phyloP scores from a whole-genome alignment of 1,140 invertebrate species.

The Meloidogyne floridensis region DNA sequence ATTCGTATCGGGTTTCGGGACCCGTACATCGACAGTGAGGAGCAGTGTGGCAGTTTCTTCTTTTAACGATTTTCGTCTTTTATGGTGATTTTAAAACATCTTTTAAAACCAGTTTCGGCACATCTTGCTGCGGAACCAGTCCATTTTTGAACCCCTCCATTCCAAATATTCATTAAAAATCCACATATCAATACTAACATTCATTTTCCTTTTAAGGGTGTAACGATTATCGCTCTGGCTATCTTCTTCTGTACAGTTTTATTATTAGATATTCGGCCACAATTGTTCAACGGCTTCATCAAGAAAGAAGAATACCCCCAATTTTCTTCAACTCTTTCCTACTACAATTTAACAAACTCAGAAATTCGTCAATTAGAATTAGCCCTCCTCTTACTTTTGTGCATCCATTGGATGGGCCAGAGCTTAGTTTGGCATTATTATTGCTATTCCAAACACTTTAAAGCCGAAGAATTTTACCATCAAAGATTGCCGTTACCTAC shows the following conservation, averaged over 20 bases:
- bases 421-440: conserved; percentile 25
- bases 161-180: too few relatives aligned
- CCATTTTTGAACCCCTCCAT: too few relatives aligned
- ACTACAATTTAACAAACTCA: background rate
- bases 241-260: background rate
- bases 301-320: background rate
- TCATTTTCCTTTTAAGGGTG: background rate
- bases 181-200: too few relatives aligned
- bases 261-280: background rate
- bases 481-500: background rate
- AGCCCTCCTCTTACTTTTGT: background rate
- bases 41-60: too few relatives aligned
- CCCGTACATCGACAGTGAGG: too few relatives aligned
- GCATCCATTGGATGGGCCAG: conserved; percentile 24
- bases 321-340: background rate
- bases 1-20: too few relatives aligned
- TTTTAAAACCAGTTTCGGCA: too few relatives aligned
- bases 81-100: too few relatives aligned
- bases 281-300: background rate
- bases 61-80: too few relatives aligned
- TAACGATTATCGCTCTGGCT: background rate
- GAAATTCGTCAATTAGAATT: conserved; percentile 5
- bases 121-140: too few relatives aligned
- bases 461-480: conserved; percentile 22
- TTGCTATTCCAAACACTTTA: conserved; percentile 17